Evolutionary conservation across 2,113 vertebrate species (phyloP).

Genomic region (Odontesthes bonariensis): DNA sequence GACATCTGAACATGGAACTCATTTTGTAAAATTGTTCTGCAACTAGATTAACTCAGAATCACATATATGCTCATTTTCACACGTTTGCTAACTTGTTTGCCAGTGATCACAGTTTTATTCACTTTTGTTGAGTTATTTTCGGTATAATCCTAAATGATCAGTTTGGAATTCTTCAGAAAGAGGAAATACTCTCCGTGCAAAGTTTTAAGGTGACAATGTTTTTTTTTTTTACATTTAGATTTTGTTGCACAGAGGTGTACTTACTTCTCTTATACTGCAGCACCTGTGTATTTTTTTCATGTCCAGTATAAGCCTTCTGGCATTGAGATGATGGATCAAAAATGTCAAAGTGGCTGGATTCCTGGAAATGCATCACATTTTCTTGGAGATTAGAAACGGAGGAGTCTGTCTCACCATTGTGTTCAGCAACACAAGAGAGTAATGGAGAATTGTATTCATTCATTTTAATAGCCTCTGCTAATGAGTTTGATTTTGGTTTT

Average conservation of each 20-base stretch:
- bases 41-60: background rate
- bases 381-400: slow-evolving; percentile 11
- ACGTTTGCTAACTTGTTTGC: background rate
- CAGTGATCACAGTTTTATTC: background rate
- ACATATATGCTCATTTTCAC: background rate
- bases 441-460: background rate
- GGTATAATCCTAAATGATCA: background rate
- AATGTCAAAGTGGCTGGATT: slow-evolving; percentile 11
- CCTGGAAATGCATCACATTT: slow-evolving; percentile 5
- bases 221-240: too few relatives aligned
- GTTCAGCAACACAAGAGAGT: background rate
- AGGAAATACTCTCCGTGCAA: too few relatives aligned
- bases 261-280: background rate
- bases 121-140: background rate
- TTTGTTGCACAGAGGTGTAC: too few relatives aligned
- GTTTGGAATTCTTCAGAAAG: too few relatives aligned
- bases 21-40: background rate
- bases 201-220: too few relatives aligned
- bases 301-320: background rate
- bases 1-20: background rate
- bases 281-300: slow-evolving; percentile 13
- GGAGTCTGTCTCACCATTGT: background rate
- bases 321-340: slow-evolving; percentile 2
- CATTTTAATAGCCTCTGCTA: slow-evolving; percentile 7
- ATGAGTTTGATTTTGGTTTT: slow-evolving; percentile 26